Percentiles rank a stretch among this genome's conserved stretches.
phyloP scores from a whole-genome alignment of 1,140 invertebrate genomes.

The Drosophila lacertosa region DNA sequence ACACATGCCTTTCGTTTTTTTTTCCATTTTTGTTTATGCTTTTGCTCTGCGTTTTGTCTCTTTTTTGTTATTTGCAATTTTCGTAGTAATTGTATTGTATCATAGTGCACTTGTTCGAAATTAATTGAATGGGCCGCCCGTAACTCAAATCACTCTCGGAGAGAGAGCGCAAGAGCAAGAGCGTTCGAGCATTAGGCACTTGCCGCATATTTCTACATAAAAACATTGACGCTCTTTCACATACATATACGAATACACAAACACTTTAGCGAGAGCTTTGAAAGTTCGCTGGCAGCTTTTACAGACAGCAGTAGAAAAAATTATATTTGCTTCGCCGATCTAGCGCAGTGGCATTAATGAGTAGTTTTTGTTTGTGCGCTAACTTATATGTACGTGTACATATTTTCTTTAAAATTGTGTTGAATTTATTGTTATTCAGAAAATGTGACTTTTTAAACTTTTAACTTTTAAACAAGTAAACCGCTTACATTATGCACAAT shows the following conservation, averaged over 20 bases:
- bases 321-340: constrained; percentile 37
- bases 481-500: constrained; percentile 38
- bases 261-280: constrained; percentile 29
- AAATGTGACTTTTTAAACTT: too few relatives aligned
- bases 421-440: constrained; percentile 15
- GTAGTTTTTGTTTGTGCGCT: constrained; percentile 43
- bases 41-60: constrained; percentile 2
- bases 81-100: constrained; percentile 71
- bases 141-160: constrained; percentile 34
- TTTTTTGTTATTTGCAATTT: constrained; percentile 47
- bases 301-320: constrained; percentile 37
- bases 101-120: constrained; percentile 75
- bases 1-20: constrained; percentile 49
- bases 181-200: constrained; percentile 43
- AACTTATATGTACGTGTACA: constrained; percentile 1
- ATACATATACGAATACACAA: constrained; percentile 5
- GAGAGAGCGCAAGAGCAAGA: constrained; percentile 29
- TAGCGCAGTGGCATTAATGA: constrained; percentile 48
- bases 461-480: constrained; percentile 20
- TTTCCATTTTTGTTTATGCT: constrained; percentile 23
- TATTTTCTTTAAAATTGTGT: constrained; percentile 4
- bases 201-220: constrained; percentile 42
- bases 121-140: constrained; percentile 64
- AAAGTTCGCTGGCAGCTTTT: constrained; percentile 47
- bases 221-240: constrained; percentile 34